Evolutionary conservation across 2,797 vertebrate species (phyloP).

Genomic region (Gorsachius magnificus): DNA sequence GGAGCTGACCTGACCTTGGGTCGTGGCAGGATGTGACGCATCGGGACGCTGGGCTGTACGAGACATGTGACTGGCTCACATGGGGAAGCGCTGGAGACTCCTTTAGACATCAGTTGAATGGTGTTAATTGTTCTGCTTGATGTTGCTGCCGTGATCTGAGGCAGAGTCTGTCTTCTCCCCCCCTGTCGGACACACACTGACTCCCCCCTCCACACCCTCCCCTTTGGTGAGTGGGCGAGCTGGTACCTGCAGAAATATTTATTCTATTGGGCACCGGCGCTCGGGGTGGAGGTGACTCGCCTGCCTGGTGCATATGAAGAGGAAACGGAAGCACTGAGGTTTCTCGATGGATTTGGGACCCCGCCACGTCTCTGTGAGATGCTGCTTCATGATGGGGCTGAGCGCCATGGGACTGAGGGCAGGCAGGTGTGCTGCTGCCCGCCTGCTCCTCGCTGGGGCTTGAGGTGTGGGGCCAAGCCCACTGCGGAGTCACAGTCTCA

Average conservation of each 20-base stretch:
- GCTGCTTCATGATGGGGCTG: constrained; percentile 8
- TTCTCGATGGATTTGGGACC: constrained; percentile 3
- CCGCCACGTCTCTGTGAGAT: background rate
- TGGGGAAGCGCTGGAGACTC: constrained; percentile 84
- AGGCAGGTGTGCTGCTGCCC: background rate
- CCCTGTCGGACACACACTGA: constrained; percentile 66
- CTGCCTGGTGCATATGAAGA: constrained; percentile 56
- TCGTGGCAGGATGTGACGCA: constrained; percentile 77
- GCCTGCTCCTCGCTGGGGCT: background rate
- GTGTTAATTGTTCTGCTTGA: constrained; percentile 88
- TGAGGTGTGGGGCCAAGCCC: accelerated
- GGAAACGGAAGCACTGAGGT: constrained; percentile 62
- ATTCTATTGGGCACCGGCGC: constrained; percentile 71
- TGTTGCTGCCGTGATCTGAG: constrained; percentile 77
- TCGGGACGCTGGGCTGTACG: constrained; percentile 83
- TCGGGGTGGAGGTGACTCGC: background rate
- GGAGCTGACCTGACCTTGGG: constrained; percentile 17
- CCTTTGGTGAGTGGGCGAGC: constrained; percentile 78
- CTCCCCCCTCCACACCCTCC: constrained; percentile 43
- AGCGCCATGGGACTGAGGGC: background rate
- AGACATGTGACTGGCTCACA: constrained; percentile 96
- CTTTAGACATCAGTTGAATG: constrained; percentile 97
- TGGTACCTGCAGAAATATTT: constrained; percentile 85
- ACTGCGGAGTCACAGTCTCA: constrained; percentile 15
- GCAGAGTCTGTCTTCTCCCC: constrained; percentile 78